Conservation (phyloP, 2,797 vertebrate species). For the Spinibarbus caldwelli region DNA sequence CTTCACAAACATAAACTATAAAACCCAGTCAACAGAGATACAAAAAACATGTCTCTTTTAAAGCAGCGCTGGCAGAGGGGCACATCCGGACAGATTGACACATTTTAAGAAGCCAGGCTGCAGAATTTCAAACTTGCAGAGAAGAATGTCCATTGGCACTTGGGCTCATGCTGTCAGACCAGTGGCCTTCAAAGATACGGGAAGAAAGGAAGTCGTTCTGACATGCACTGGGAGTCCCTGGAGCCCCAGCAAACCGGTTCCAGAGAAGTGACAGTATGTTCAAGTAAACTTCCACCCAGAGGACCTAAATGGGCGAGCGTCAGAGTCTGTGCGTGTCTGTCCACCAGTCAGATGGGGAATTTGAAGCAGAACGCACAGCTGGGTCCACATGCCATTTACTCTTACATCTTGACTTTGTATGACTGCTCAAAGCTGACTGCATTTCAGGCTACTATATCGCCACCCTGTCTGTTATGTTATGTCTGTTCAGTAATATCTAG, state of each 20-base stretch:
- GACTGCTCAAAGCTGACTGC: background rate
- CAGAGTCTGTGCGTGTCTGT: constrained; percentile 5
- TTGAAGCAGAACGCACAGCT: constrained; percentile 7
- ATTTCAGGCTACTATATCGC: background rate
- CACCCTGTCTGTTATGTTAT: background rate
- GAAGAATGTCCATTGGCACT: constrained; percentile 41
- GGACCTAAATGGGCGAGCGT: constrained; percentile 15
- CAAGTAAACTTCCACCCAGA: constrained; percentile 20
- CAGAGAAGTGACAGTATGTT: constrained; percentile 36
- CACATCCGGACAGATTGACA: constrained; percentile 1
- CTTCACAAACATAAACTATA: background rate
- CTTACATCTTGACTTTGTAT: constrained; percentile 11
- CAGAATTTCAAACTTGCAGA: constrained; percentile 7
- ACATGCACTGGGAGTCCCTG: constrained; percentile 24
- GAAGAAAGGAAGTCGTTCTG: constrained; percentile 15
- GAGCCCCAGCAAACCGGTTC: constrained; percentile 25
- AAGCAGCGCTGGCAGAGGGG: background rate
- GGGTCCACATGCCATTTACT: constrained; percentile 19
- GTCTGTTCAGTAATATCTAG: background rate
- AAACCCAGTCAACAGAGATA: background rate
- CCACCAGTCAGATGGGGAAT: constrained; percentile 21
- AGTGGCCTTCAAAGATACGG: constrained; percentile 19
- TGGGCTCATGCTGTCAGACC: constrained; percentile 30
- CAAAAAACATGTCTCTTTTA: background rate
- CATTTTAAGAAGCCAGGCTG: constrained; percentile 32